Evolutionary conservation across 2,888 invertebrate genomes (phyloP).

Genomic region (Helicoverpa assulta): DNA sequence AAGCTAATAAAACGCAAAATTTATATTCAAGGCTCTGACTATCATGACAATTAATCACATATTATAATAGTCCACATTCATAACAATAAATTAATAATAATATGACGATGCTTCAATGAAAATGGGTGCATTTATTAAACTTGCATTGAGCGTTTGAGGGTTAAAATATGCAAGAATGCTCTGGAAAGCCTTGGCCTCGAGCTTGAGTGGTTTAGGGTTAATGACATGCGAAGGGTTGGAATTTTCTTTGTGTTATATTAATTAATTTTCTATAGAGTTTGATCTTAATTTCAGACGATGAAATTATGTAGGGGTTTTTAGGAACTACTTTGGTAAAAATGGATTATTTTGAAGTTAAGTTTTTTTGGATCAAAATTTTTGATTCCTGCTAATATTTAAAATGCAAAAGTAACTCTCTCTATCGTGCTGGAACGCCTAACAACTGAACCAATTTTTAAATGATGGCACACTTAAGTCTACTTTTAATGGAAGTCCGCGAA

Average conservation of each 20-base stretch:
- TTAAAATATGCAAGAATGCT: slow-evolving; percentile 37
- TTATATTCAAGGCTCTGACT: not conserved
- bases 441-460: too few species aligned
- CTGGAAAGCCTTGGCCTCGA: slow-evolving; percentile 12
- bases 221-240: not conserved
- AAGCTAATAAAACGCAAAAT: not conserved
- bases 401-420: too few species aligned
- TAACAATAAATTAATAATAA: slow-evolving; percentile 1
- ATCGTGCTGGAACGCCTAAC: too few species aligned
- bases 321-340: too few species aligned
- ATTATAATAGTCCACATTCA: slow-evolving; percentile 14
- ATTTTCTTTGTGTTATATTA: not conserved
- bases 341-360: too few species aligned
- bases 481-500: too few species aligned
- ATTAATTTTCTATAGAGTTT: not conserved
- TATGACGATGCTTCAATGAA: slow-evolving; percentile 4
- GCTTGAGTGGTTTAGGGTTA: slow-evolving; percentile 5
- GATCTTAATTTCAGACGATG: too few species aligned
- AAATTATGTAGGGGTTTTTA: too few species aligned
- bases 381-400: too few species aligned
- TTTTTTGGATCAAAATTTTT: too few species aligned
- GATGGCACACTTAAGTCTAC: too few species aligned
- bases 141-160: slow-evolving; percentile 5
- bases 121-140: slow-evolving; percentile 19
- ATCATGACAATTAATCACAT: slow-evolving; percentile 9